Conservation (phyloP, 2,113 vertebrate species). For the Saimiri boliviensis region DNA sequence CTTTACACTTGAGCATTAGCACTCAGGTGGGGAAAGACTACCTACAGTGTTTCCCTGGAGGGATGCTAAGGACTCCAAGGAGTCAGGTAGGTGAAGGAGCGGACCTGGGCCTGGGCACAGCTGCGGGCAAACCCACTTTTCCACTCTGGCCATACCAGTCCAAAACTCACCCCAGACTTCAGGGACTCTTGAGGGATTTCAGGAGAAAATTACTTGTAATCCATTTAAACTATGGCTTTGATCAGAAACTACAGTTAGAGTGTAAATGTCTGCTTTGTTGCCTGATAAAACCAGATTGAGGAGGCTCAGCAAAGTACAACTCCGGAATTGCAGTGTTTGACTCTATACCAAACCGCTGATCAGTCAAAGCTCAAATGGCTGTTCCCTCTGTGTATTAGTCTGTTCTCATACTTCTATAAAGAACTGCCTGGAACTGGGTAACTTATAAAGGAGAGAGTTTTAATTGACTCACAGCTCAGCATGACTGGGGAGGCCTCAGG, state of each 20-base stretch:
- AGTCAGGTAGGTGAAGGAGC: not conserved
- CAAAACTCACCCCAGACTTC: not conserved
- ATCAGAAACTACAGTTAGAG: not conserved
- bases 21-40: not conserved
- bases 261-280: not conserved
- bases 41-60: not conserved
- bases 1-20: not conserved
- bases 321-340: not conserved
- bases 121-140: not conserved
- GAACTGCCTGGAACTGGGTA: no score
- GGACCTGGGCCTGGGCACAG: not conserved
- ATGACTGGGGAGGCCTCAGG: no score
- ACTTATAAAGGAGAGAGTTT: no score
- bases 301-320: not conserved
- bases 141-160: not conserved
- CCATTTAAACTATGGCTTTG: not conserved
- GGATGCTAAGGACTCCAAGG: not conserved
- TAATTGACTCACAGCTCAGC: no score
- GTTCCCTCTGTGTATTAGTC: not conserved
- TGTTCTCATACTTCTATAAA: no score
- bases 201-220: not conserved
- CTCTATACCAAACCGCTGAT: not conserved
- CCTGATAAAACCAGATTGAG: not conserved
- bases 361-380: not conserved
- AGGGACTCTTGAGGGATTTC: not conserved